Percentiles rank a stretch among this genome's conserved stretches.
Conservation (phyloP, 2,888 invertebrate species). For the Cryptus viduatorius region DNA sequence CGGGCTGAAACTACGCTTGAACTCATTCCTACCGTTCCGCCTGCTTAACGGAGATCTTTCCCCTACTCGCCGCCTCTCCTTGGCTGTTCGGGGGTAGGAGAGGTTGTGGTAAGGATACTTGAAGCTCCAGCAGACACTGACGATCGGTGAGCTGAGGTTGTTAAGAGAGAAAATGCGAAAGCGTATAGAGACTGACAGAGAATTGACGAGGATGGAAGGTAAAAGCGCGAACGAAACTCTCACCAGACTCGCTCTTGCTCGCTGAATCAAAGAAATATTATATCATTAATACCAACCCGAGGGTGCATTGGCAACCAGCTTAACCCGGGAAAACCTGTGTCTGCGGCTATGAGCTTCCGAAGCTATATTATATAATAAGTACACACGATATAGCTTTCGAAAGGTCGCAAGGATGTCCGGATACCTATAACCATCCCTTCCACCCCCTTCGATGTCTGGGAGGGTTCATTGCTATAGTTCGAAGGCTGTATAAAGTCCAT, state of each 20-base stretch:
- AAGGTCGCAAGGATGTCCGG: conserved; percentile 20
- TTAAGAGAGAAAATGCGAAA: conserved; percentile 75
- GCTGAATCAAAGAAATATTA: conserved; percentile 83
- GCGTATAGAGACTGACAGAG: conserved; percentile 26
- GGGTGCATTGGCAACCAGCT: conserved; percentile 76
- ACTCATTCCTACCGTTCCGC: conserved; percentile 72
- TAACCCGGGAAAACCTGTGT: conserved; percentile 41
- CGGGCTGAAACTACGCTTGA: conserved; percentile 78
- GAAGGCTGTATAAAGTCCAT: background rate
- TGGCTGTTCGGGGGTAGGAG: conserved; percentile 47
- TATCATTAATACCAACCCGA: conserved; percentile 81
- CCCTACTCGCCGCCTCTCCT: conserved; percentile 41
- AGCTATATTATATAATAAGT: conserved; percentile 23
- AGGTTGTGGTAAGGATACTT: conserved; percentile 38
- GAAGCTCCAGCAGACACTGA: conserved; percentile 58
- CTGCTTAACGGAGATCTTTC: conserved; percentile 67
- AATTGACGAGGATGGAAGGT: conserved; percentile 16
- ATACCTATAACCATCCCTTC: conserved; percentile 19
- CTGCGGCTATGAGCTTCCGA: conserved; percentile 55
- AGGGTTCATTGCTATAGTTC: conserved; percentile 1
- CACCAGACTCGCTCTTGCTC: conserved; percentile 64
- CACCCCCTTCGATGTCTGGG: conserved; percentile 30
- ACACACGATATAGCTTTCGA: conserved; percentile 25
- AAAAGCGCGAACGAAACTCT: conserved; percentile 33
- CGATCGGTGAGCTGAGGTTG: conserved; percentile 71